Evolutionary conservation across 2,113 vertebrate genomes (phyloP).

Genomic region (Otocyon megalotis): DNA sequence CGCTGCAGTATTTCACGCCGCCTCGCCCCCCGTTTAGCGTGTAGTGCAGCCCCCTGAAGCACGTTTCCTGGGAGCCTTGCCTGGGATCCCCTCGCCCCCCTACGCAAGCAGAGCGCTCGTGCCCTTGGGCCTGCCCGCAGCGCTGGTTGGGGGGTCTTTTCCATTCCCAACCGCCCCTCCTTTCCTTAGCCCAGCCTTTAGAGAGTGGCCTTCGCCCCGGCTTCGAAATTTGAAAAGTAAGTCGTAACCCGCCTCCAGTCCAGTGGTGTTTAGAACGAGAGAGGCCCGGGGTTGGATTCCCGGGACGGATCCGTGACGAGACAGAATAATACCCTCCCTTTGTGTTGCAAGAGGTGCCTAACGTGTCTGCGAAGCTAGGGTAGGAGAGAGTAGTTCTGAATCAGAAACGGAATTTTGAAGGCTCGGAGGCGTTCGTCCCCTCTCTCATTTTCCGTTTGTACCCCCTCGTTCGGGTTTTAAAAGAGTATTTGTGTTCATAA

Average conservation of each 20-base stretch:
- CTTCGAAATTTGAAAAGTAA: not conserved
- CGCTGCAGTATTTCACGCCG: too few relatives aligned
- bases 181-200: not conserved
- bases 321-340: not conserved
- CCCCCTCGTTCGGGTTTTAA: not conserved
- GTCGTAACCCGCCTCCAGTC: not conserved
- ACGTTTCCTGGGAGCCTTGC: not conserved
- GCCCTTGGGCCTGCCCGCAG: not conserved
- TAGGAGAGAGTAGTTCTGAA: slow-evolving; percentile 30
- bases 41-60: not conserved
- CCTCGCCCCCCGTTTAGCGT: not conserved
- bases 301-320: not conserved
- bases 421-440: not conserved
- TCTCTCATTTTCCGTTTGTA: slow-evolving; percentile 22
- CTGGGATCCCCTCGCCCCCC: rapidly evolving
- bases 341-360: not conserved
- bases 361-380: not conserved
- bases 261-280: not conserved
- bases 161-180: not conserved
- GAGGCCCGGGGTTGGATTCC: not conserved
- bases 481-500: not conserved
- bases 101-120: rapidly evolving
- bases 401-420: not conserved
- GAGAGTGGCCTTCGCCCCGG: not conserved
- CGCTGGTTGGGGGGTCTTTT: not conserved